Evolutionary conservation across 1,140 invertebrate species (phyloP).

Genomic region (Drosophila orosa): DNA sequence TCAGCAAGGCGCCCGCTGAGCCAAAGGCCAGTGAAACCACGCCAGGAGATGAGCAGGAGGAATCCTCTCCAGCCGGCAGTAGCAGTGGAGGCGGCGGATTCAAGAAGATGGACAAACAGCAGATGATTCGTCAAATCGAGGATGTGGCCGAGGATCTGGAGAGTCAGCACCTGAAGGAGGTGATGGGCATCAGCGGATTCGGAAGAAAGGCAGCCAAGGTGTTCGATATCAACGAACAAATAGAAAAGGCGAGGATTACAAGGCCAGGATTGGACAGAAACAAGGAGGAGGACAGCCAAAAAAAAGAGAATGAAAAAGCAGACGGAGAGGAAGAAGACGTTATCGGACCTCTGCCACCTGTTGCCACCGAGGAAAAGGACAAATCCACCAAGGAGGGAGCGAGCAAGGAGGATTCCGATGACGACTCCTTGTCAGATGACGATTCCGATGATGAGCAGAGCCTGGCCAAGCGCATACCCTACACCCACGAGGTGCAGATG

Average conservation of each 20-base stretch:
- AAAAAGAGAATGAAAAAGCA: slow-evolving; percentile 2
- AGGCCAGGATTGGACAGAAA: slow-evolving; percentile 28
- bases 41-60: slow-evolving; percentile 32
- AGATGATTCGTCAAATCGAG: slow-evolving; percentile 86
- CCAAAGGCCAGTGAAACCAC: slow-evolving; percentile 47
- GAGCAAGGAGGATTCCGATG: slow-evolving; percentile 42
- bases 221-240: slow-evolving; percentile 88
- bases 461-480: slow-evolving; percentile 89
- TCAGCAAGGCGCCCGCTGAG: slow-evolving; percentile 68
- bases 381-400: slow-evolving; percentile 17
- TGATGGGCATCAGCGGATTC: slow-evolving; percentile 91
- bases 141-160: slow-evolving; percentile 89
- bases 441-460: slow-evolving; percentile 85
- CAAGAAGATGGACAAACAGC: slow-evolving; percentile 86
- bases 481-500: slow-evolving; percentile 92
- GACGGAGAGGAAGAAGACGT: slow-evolving; percentile 58
- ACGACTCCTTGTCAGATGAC: slow-evolving; percentile 51
- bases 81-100: slow-evolving; percentile 85
- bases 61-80: slow-evolving; percentile 6
- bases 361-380: slow-evolving; percentile 3
- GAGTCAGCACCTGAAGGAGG: slow-evolving; percentile 87
- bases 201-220: slow-evolving; percentile 91
- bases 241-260: slow-evolving; percentile 70
- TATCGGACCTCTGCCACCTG: slow-evolving; percentile 70
- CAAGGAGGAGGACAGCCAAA: slow-evolving; percentile 9